Base-by-base conservation (phyloP, 1,140 invertebrate species). In the Cydia amplana region DNA sequence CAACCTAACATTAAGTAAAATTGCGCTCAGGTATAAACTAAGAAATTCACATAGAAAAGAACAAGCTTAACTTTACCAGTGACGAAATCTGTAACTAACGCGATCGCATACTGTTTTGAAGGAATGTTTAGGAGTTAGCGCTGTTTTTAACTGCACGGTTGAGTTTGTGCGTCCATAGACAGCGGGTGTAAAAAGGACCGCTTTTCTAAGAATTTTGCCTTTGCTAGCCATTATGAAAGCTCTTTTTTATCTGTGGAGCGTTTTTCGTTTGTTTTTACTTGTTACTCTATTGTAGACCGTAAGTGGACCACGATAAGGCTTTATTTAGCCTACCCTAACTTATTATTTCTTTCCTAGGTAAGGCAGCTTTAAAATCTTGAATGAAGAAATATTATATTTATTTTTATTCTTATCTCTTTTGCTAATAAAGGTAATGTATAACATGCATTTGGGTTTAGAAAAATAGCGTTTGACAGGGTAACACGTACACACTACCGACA, bases 1-100 rank as follows among this genome's bases (percentile, higher is more conserved):
- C 16, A 73, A 75, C 74, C 74, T 55, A 49, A 65, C 23, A 75
- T 75, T 75, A 75, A 65, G 49, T 25, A 72, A 75, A 75, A 75
- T 75, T 75, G 32, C 67, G 12, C 25, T 25, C 72, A 73, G 72
- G 72, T 73, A 73, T 25, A 73, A 72, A 73, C 23, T 32, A 32
- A 36, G 32, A 36, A 70, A 70, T 70, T 70, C 65, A 70, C 65
- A 70, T 70, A 70, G 65, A 36, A 40, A 18, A 70, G 6, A 10
- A 18, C 65, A 70, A 70, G 18, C n/a, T 18, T 18, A 20, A n/a
- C 9, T 70, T 4, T 36, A 16, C 65, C 28, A 18, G 65, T 70
- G 65, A 18, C 16, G 65, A 70, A 70, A 40, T 18, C n/a, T 40
- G 32, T 18, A 70, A 63, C 73, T 63, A 20, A 40, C 51, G 28